Base-by-base conservation (phyloP, 1,140 invertebrate genomes). In the Drosophila burlai region DNA sequence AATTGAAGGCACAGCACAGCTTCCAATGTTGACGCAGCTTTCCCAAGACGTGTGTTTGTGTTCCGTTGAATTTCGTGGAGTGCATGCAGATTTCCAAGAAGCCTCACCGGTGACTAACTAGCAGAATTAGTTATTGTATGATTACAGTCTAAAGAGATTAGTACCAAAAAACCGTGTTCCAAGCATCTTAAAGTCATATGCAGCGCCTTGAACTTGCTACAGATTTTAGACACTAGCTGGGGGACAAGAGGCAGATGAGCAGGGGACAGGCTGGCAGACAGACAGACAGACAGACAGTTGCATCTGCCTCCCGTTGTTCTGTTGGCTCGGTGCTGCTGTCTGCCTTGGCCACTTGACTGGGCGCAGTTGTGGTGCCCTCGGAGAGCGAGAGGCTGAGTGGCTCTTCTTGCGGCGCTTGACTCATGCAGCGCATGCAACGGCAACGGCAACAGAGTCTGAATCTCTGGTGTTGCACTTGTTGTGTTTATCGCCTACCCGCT, bases 401-500 rank as follows among this genome's bases (percentile, higher is more conserved):
- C 77, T 75, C 80, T 80, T 77, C 66, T 89, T 57, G 60, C 80
- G 85, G 85, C 85, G 85, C 85, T 90, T 90, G 85, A 85, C 85
- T 90, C 85, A 90, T 90, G 85, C 86, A 64, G 85, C 69, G 84
- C 68, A 58, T 62, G 60, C 54, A 65, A 45, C 40, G 13, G 60
- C 54, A 65, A 45, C 40, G 13, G 15, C 21, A 57, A 11, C 54
- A 6, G 40, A 64, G 31, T 18, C 49, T 8, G 29, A 36, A 31
- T 31, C 9, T 24, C 26, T 68, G 54, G 34, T 16, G 58, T 46
- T 66, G 50, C 60, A 64, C 74, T 76, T 77, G 76, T 68, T 77
- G 38, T 57, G 59, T 59, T 63, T 79, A 59, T 61, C 65, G 75
- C 57, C 67, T 74, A 66, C 76, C 77, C 76, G 77, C 77, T 72